Evolutionary conservation across 2,113 vertebrate species (phyloP), one percentile per base, ranked within the genome.

Genomic region (Podarcis muralis): DNA sequence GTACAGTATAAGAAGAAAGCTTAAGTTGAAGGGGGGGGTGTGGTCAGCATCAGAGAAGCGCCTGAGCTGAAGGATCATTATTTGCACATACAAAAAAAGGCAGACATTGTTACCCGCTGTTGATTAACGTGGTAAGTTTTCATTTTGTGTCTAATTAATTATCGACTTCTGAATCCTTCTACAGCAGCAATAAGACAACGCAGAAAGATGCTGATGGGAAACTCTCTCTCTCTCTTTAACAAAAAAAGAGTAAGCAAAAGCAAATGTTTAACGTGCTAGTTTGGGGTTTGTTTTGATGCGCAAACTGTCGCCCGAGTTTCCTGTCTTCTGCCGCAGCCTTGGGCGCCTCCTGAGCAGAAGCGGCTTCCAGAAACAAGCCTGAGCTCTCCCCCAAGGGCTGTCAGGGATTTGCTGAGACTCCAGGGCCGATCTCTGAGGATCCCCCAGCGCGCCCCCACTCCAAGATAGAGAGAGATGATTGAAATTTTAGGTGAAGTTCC

Each of bases 401-500:
- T 85, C 77, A 91, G 48, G 9, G 79, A 48, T 57, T 76, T 7
- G 1, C 91, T n/a, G 92, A 92, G 95, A 86, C 68, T 37, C 5
- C 30, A 62, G 90, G 90, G 71, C 27, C 43, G 95, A 94, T 92
- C 95, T 95, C 96, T 94, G 91, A 91, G 90, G 92, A 92, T 86
- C 91, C 88, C 91, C 89, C 89, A 94, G 76, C 85, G 87, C 87
- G 93, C 92, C 94, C 89, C 43, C 72, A 77, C 94, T 89, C 43
- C 72, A 77, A 37, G 35, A 77, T 16, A 27, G 94, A 93, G 90
- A 89, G 53, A 89, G 94, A 95, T 96, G 96, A 96, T 96, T 96
- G 97, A 98, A 96, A 97, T 93, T 96, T 97, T 97, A 95, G 96
- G 97, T 95, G 96, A 97, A 96, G 95, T 95, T 97, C 85, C 96